phyloP scores from a whole-genome alignment of 1,140 invertebrate species.

The Saxidomus purpurata region DNA sequence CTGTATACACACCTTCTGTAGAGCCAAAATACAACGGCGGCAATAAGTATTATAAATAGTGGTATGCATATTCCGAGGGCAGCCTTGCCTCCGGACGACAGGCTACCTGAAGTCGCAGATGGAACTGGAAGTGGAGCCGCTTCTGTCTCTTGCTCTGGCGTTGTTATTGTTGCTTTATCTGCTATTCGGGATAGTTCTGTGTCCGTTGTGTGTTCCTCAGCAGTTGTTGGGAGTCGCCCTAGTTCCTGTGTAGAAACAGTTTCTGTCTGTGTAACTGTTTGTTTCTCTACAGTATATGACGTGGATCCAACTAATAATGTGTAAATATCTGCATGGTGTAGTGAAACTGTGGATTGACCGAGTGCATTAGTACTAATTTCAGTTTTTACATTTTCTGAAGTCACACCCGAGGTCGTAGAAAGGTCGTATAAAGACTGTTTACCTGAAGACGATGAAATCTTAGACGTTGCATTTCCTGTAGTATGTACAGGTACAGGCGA shows the following conservation, averaged over 20 bases:
- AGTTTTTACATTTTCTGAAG: too few relatives aligned
- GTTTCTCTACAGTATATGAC: too few relatives aligned
- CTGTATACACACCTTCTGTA: slow-evolving; percentile 23
- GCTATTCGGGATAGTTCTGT: neutral
- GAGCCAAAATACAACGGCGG: neutral
- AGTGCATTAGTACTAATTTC: too few relatives aligned
- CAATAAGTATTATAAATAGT: neutral
- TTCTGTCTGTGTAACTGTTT: neutral
- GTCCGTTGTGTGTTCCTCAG: neutral
- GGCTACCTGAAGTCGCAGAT: neutral
- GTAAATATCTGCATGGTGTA: too few relatives aligned
- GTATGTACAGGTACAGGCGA: too few relatives aligned
- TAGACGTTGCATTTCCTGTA: too few relatives aligned
- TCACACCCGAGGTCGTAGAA: too few relatives aligned
- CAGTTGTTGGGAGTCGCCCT: neutral
- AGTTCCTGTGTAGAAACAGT: neutral
- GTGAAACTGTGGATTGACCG: too few relatives aligned
- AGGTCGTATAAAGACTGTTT: too few relatives aligned
- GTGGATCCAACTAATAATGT: too few relatives aligned
- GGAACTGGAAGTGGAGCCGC: neutral
- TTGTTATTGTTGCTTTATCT: neutral
- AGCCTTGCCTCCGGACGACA: slow-evolving; percentile 9
- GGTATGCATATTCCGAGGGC: slow-evolving; percentile 25
- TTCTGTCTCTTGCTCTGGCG: neutral
- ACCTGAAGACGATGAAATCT: too few relatives aligned